Conservation (phyloP, 2,113 vertebrate genomes). For the Opisthocomus hoazin region DNA sequence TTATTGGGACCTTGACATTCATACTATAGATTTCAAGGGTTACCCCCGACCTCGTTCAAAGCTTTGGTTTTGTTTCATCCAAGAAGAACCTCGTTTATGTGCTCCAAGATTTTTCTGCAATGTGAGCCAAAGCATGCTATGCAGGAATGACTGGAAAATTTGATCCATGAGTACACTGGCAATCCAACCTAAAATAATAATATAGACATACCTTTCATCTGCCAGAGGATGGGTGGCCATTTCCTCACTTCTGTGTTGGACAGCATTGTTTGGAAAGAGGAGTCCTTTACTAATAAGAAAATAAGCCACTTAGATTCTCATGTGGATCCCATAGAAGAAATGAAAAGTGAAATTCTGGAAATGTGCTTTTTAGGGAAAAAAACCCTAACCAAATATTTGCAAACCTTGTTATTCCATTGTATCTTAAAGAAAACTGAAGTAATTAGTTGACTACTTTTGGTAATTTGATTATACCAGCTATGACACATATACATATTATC, state of each 20-base stretch:
- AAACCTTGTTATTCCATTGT: not conserved
- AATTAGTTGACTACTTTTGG: not conserved
- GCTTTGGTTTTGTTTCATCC: not conserved
- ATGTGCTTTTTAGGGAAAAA: not conserved
- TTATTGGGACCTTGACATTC: not conserved
- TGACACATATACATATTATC: not conserved
- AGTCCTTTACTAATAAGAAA: not conserved
- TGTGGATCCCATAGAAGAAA: not conserved
- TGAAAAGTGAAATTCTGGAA: not conserved
- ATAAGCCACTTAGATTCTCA: not conserved
- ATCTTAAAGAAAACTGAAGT: not conserved
- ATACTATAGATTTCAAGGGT: not conserved
- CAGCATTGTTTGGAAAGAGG: not conserved
- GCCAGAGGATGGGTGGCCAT: not conserved
- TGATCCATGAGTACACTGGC: not conserved
- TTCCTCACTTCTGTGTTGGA: not conserved
- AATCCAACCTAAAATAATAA: not conserved
- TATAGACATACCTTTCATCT: not conserved
- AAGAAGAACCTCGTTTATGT: not conserved
- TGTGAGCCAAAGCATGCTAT: not conserved
- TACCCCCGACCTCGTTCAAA: not conserved
- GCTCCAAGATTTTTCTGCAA: not conserved
- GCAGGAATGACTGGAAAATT: not conserved
- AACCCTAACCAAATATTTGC: not conserved
- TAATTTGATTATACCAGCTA: not conserved